phyloP scores from a whole-genome alignment of 1,140 invertebrate species.

The Augochlora pura region DNA sequence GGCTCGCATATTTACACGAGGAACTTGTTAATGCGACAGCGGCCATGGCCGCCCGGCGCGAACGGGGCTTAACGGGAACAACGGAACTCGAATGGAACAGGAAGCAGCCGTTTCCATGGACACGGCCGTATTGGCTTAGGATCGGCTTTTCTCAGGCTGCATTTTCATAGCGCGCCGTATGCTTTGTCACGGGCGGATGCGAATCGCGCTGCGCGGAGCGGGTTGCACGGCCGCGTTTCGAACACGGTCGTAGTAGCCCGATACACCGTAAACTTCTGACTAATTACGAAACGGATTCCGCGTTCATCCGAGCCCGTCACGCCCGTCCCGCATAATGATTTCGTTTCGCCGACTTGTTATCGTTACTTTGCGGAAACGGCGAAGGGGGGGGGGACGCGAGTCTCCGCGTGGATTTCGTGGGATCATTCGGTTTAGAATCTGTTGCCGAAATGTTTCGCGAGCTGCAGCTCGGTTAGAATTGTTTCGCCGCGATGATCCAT shows the following conservation, averaged over 20 bases:
- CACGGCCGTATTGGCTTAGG: conserved; percentile 46
- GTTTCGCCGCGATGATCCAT: too few relatives aligned
- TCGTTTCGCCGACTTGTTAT: background rate
- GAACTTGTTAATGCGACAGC: conserved; percentile 19
- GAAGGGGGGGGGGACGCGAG: too few relatives aligned
- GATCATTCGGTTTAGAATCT: too few relatives aligned
- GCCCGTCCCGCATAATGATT: background rate
- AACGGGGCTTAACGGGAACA: conserved; percentile 4
- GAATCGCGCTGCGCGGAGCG: background rate
- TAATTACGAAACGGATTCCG: background rate
- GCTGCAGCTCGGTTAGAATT: too few relatives aligned
- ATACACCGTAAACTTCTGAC: background rate
- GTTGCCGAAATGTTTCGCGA: too few relatives aligned
- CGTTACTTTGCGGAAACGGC: too few relatives aligned
- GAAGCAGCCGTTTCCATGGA: conserved; percentile 45
- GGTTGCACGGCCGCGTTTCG: background rate
- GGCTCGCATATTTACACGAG: background rate
- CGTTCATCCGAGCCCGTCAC: too few relatives aligned
- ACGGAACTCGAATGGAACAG: background rate
- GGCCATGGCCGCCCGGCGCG: background rate
- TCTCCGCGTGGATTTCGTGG: too few relatives aligned
- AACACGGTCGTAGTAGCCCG: background rate
- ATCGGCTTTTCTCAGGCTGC: conserved; percentile 40
- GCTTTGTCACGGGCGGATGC: conserved; percentile 30
- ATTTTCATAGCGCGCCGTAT: conserved; percentile 36